Evolutionary conservation across 2,888 invertebrate genomes (phyloP).

Genomic region (Nesidiocoris tenuis): DNA sequence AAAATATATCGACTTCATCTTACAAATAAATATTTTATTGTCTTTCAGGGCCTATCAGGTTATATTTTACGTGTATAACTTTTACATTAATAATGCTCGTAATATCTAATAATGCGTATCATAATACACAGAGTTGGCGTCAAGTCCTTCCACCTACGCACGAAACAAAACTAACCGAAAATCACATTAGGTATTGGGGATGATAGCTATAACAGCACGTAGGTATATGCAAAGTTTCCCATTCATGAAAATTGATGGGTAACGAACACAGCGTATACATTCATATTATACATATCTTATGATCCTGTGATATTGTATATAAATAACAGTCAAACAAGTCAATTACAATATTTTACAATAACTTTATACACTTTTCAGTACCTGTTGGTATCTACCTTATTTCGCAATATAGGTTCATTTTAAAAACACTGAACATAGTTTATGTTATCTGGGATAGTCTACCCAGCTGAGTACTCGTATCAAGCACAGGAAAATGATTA

Average conservation of each 20-base stretch:
- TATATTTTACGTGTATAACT: constrained; percentile 15
- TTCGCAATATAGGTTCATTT: too few species aligned
- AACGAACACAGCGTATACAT: constrained; percentile 21
- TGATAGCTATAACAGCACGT: constrained; percentile 14
- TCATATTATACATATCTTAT: too few species aligned
- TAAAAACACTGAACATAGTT: neutral
- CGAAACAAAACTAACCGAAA: neutral
- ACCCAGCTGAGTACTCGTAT: too few species aligned
- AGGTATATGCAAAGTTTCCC: constrained; percentile 5
- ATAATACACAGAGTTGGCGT: neutral
- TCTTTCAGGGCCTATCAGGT: constrained; percentile 47
- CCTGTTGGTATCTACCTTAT: neutral
- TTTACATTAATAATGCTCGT: constrained; percentile 19
- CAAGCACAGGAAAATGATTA: too few species aligned
- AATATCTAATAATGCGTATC: constrained; percentile 3
- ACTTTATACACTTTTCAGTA: constrained; percentile 19
- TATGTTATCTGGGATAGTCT: neutral
- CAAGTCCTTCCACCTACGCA: neutral
- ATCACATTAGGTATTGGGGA: constrained; percentile 12
- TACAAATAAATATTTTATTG: constrained; percentile 50
- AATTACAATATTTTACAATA: constrained; percentile 17
- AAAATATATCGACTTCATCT: constrained; percentile 14
- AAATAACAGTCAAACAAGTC: constrained; percentile 23
- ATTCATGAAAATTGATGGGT: constrained; percentile 13
- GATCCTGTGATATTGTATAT: constrained; percentile 1